Evolutionary conservation across 2,113 vertebrate species (phyloP), one percentile per base, ranked within the genome.

Genomic region (Sander lucioperca): DNA sequence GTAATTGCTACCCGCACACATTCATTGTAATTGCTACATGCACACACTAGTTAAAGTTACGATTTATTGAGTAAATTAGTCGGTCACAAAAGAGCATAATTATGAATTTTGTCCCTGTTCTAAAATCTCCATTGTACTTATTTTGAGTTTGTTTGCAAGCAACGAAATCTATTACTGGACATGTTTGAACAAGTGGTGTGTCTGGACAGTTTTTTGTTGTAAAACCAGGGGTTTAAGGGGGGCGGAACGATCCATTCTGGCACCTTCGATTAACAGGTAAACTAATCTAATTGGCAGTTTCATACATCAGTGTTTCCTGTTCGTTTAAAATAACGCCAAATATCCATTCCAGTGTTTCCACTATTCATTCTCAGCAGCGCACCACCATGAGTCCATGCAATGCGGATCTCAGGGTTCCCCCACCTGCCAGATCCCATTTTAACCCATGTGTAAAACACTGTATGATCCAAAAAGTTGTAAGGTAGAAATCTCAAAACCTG

Each of bases 11-110:
- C 72, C 69, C 68, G 68, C 6, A 16, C 61, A 61, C 36, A 39
- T 39, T 10, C 36, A 39, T 39, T 39, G 71, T 82, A 75, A 85
- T 84, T 65, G 43, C 65, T 64, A 78, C 72, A 65, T 71, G 72
- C 8, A 16, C 51, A 61, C 39, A 10, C 39, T 10, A 43, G 43
- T 39, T 56, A 4, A n/a, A 30, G 11, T 61, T 56, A 21, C 39
- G 82, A 76, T 53, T 77, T 45, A 74, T 73, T 0, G 1, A 57
- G 25, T 51, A 54, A 74, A 84, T 69, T 21, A 54, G 57, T 62
- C 58, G 69, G 74, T 82, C 85, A 69, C 53, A 39, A 85, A 64
- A 80, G 66, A 67, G 57, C 45, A 57, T 64, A 36, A 51, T 67
- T 79, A 76, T 58, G 27, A 78, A 13, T 56, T 54, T 30, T 14